Conservation (phyloP, 2,888 invertebrate genomes). For the Folsomia manolachei region DNA sequence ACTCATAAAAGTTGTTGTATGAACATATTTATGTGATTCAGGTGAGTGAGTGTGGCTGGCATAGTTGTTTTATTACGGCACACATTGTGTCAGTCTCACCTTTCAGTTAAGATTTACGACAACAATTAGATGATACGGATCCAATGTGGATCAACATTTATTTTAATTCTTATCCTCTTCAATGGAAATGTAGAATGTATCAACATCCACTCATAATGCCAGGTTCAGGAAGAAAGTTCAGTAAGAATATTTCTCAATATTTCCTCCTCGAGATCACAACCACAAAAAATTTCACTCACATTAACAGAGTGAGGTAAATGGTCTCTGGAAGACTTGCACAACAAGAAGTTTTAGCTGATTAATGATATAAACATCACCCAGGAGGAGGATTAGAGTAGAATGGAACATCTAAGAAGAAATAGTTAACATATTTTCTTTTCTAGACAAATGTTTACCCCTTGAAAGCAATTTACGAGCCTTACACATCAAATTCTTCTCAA, state of each 20-base stretch:
- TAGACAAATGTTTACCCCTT: conserved; percentile 50
- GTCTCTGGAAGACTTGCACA: conserved; percentile 3
- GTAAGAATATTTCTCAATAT: no score
- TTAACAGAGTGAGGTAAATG: conserved; percentile 7
- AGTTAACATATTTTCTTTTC: conserved; percentile 45
- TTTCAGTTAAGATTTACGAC: conserved; percentile 5
- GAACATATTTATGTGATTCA: no score
- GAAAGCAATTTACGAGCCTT: conserved; percentile 49
- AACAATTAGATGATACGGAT: conserved; percentile 1
- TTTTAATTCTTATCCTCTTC: background rate
- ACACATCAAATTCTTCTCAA: conserved; percentile 17
- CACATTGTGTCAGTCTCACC: background rate
- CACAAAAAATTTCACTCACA: no score
- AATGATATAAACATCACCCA: conserved; percentile 48
- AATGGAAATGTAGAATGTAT: no score
- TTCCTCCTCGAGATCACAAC: background rate
- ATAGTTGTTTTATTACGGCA: background rate
- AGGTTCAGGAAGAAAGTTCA: no score
- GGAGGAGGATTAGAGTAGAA: no score
- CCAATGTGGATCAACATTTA: background rate
- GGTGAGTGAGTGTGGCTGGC: no score
- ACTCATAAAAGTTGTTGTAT: no score
- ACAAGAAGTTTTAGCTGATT: conserved; percentile 34
- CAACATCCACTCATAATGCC: no score
- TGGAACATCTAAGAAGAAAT: no score